Percentiles rank a stretch among this genome's conserved stretches.
Evolutionary conservation across 2,797 vertebrate genomes (phyloP).

Genomic region (Halcyon chelicuti): DNA sequence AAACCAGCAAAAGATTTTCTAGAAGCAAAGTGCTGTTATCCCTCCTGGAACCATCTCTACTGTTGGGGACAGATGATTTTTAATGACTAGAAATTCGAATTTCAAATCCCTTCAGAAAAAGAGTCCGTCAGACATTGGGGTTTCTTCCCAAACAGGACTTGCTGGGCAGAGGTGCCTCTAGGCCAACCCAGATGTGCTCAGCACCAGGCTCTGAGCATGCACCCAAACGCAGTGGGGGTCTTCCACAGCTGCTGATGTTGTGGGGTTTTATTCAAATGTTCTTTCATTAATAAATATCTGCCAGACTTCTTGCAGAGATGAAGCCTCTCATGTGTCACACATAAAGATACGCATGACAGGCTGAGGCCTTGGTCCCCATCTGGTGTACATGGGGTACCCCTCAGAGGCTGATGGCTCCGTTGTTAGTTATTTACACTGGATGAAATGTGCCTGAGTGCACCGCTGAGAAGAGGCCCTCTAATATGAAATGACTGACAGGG

Average conservation of each 20-base stretch:
- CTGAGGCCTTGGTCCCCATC: not conserved
- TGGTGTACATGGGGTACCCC: not conserved
- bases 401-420: not conserved
- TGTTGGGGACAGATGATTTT: not conserved
- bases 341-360: not conserved
- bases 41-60: not conserved
- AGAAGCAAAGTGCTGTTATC: not conserved
- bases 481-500: not conserved
- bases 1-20: not conserved
- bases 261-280: not conserved
- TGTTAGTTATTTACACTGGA: not conserved
- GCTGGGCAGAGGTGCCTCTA: not conserved
- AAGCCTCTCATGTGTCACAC: not conserved
- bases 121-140: not conserved
- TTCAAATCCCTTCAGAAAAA: not conserved
- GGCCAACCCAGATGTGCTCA: not conserved
- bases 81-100: conserved; percentile 21
- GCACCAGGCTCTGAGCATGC: not conserved
- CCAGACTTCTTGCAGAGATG: not conserved
- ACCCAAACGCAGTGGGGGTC: accelerated
- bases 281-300: not conserved
- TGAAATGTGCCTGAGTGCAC: not conserved
- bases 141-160: not conserved
- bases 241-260: not conserved
- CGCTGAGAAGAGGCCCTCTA: not conserved